These are phyloP conservation scores for Hyposoter dolosus DNA, from an alignment of 2,888 invertebrate genomes.

Conservation along the genomic window DNA sequence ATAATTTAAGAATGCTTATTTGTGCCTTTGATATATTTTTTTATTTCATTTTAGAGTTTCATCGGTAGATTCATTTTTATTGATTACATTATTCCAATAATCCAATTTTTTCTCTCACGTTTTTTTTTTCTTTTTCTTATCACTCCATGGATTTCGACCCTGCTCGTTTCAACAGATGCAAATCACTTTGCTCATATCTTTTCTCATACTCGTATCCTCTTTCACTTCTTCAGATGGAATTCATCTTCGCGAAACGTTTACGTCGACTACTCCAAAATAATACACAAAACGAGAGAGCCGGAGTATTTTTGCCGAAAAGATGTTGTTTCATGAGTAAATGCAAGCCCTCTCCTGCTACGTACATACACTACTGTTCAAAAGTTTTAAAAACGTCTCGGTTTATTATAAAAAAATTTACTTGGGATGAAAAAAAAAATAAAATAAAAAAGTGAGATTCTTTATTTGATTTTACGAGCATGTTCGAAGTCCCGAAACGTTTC, in stretches of 20 bases:
- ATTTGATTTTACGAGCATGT: background rate
- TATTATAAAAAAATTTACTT: background rate
- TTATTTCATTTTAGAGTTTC: background rate
- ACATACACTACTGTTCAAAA: background rate
- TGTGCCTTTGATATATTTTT: background rate
- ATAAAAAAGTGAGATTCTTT: background rate
- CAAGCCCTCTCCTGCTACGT: constrained; percentile 2
- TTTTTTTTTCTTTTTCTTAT: background rate
- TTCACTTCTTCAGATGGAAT: constrained; percentile 43
- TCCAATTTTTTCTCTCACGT: background rate
- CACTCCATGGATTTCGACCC: background rate
- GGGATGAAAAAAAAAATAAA: background rate
- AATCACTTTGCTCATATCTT: constrained; percentile 24
- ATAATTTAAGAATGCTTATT: background rate
- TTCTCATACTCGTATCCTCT: constrained; percentile 21
- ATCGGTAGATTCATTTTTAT: background rate
- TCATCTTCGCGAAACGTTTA: constrained; percentile 52
- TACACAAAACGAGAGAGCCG: constrained; percentile 42
- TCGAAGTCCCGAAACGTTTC: background rate
- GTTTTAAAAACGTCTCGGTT: background rate
- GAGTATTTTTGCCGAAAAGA: constrained; percentile 39
- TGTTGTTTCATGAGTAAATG: constrained; percentile 29
- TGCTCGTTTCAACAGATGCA: constrained; percentile 3
- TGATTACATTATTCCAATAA: background rate
- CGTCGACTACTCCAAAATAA: constrained; percentile 50